These are phyloP conservation scores for Lamellibrachia columna DNA, from an alignment of 2,888 invertebrate species.

Conservation along the genomic window DNA sequence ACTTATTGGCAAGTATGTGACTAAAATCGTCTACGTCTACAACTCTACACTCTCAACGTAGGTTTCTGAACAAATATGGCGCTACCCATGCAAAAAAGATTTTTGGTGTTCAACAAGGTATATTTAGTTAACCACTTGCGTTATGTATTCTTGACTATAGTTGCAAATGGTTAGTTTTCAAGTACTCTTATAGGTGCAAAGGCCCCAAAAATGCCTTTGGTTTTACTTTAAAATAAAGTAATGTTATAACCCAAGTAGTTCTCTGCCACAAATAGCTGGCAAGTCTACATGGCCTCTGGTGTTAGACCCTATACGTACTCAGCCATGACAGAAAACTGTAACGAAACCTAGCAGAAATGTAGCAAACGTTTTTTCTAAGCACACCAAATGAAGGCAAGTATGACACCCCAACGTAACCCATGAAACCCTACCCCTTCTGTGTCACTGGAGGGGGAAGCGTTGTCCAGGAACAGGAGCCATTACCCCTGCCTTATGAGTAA, in stretches of 20 bases:
- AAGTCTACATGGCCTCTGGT: neutral
- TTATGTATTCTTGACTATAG: too few species aligned
- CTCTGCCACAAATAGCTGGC: neutral
- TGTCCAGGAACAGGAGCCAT: neutral
- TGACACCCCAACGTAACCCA: neutral
- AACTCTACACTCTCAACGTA: too few species aligned
- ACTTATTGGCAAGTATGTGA: too few species aligned
- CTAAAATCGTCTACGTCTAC: too few species aligned
- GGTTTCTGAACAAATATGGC: too few species aligned
- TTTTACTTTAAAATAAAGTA: neutral
- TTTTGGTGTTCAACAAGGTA: too few species aligned
- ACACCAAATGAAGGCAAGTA: neutral
- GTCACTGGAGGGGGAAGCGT: neutral
- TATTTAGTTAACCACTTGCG: too few species aligned
- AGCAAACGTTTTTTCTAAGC: neutral
- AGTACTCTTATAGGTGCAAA: too few species aligned
- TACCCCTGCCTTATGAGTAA: neutral
- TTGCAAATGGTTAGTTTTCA: too few species aligned
- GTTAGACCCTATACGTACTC: neutral
- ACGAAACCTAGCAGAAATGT: neutral
- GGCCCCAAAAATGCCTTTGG: too few species aligned
- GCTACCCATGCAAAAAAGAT: too few species aligned
- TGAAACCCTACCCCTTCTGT: neutral
- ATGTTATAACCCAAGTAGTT: neutral
- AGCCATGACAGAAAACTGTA: slow-evolving; percentile 16